phyloP scores from a whole-genome alignment of 2,888 invertebrate genomes.

The Agrochola lota region DNA sequence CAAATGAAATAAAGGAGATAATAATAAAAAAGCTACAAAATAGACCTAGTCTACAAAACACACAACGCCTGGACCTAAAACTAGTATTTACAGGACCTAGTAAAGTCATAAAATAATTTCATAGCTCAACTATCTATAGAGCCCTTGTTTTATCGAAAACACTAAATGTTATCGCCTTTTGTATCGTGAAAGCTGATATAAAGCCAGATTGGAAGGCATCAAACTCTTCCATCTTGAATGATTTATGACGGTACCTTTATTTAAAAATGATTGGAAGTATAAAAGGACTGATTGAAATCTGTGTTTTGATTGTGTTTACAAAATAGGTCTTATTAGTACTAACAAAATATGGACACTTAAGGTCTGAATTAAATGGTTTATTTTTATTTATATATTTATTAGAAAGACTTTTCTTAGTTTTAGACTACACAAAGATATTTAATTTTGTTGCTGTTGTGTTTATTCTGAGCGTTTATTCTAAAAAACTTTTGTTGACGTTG shows the following conservation, averaged over 20 bases:
- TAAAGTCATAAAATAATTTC: slow-evolving; percentile 73
- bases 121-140: slow-evolving; percentile 60
- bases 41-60: slow-evolving; percentile 14
- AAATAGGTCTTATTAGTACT: background rate
- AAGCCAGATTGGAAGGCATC: slow-evolving; percentile 65
- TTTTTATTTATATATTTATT: background rate
- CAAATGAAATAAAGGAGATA: no score
- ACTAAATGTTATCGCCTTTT: slow-evolving; percentile 65
- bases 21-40: background rate
- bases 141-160: slow-evolving; percentile 65
- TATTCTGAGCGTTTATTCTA: no score
- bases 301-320: slow-evolving; percentile 29
- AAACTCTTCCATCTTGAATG: slow-evolving; percentile 59
- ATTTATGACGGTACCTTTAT: slow-evolving; percentile 55
- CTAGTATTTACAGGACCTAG: slow-evolving; percentile 42
- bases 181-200: slow-evolving; percentile 65
- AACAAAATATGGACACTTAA: no score
- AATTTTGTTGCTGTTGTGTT: background rate
- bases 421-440: background rate
- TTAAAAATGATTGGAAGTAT: slow-evolving; percentile 51
- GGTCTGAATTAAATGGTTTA: no score
- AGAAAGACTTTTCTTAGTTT: background rate
- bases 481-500: no score
- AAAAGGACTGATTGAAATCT: slow-evolving; percentile 39
- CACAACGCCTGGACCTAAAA: slow-evolving; percentile 5